Evolutionary conservation across 2,797 vertebrate genomes (phyloP).

Genomic region (Arrhamphus sclerolepis): DNA sequence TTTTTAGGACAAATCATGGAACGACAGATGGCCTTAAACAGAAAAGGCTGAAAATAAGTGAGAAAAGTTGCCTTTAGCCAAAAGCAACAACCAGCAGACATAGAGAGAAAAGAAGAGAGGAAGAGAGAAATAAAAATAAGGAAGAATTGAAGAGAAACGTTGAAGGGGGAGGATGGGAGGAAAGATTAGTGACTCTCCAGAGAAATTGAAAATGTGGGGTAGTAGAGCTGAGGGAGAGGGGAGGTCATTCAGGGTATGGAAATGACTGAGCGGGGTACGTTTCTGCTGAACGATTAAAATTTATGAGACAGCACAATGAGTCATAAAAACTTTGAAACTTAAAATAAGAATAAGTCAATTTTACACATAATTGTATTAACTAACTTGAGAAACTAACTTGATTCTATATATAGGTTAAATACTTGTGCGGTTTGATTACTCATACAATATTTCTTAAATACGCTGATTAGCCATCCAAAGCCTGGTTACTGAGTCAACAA

Average conservation of each 20-base stretch:
- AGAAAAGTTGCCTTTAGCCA: constrained; percentile 22
- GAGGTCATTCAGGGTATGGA: constrained; percentile 42
- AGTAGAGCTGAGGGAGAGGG: constrained; percentile 7
- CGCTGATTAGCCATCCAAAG: too few species aligned
- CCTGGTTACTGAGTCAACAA: not conserved
- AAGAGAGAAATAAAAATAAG: not conserved
- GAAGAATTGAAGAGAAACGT: constrained; percentile 2
- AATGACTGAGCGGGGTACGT: constrained; percentile 40
- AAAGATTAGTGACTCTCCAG: constrained; percentile 24
- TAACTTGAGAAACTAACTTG: not conserved
- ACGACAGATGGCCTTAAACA: constrained; percentile 19
- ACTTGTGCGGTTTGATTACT: not conserved
- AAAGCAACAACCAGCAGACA: constrained; percentile 38
- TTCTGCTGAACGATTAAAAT: constrained; percentile 22
- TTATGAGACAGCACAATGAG: constrained; percentile 33
- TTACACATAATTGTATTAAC: not conserved
- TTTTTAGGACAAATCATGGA: constrained; percentile 41
- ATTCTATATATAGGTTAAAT: too few species aligned
- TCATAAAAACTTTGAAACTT: constrained; percentile 6
- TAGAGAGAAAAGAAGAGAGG: not conserved
- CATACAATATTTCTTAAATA: too few species aligned
- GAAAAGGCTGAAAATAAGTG: constrained; percentile 14
- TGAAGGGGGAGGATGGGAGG: constrained; percentile 12
- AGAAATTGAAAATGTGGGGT: constrained; percentile 50
- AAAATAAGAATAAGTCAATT: not conserved